Evolutionary conservation across 2,888 invertebrate genomes (phyloP), one percentile per base, ranked within the genome.

Genomic region (Thymelicus lineola): DNA sequence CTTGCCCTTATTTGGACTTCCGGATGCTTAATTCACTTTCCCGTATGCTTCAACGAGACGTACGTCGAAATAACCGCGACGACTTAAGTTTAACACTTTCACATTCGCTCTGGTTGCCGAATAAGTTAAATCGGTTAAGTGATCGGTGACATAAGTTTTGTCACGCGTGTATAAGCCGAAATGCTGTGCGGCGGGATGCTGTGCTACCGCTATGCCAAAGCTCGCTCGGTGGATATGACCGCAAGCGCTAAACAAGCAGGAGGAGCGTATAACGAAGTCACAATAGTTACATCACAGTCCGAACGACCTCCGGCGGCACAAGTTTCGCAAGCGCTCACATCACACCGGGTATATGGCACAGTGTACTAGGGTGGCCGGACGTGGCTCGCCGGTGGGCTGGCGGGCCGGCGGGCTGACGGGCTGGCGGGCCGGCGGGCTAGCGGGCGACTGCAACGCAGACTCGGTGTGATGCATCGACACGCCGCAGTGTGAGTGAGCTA

Each of bases 1-100:
- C 73, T 75, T 74, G 80, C 79, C 83, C 81, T 84, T 82, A 80
- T 80, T 81, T 79, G 75, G 75, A 73, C 74, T 80, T 80, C 76
- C 79, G 73, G 75, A 72, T 77, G 76, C 79, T 76, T 76, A 75
- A 77, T 80, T 83, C 80, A 80, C 80, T 82, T 80, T 81, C 77
- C 66, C 71, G 68, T 36, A 57, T 38, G 28, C 53, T 48, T 58
- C 45, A 36, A 57, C 55, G 12, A n/a, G 66, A 65, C 46, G 55
- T 60, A 64, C 45, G 46, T 61, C 12, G 65, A 61, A 69, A 38
- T 28, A 35, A 42, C 66, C 65, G 28, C 53, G 6, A 50, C 15
- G 53, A 20, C 42, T 28, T 36, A n/a, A 48, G 15, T 62, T 17
- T 50, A 50, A 62, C 58, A 58, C 60, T 60, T 60, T 62, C 20